A percentile compares a stretch with the other conserved stretches of the same genome.
Evolutionary conservation across 2,113 vertebrate species (phyloP).

Genomic region (Periophthalmus modestus): DNA sequence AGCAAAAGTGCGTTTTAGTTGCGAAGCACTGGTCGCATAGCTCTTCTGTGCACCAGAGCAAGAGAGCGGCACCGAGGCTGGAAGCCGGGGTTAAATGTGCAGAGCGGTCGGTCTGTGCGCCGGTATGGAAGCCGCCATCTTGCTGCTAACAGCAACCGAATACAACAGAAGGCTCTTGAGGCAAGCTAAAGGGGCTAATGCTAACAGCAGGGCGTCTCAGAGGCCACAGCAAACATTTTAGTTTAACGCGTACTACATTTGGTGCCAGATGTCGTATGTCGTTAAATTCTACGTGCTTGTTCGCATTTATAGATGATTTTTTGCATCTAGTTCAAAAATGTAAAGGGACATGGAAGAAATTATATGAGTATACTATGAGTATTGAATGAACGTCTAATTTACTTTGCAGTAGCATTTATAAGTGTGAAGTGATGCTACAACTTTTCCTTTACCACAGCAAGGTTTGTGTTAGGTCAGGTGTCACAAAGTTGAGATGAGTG

Average conservation of each 20-base stretch:
- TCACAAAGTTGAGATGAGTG: neutral
- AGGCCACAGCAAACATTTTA: neutral
- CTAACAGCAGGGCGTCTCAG: neutral
- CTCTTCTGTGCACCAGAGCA: constrained; percentile 10
- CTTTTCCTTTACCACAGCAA: neutral
- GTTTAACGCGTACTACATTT: neutral
- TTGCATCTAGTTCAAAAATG: too few species aligned
- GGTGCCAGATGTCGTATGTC: neutral
- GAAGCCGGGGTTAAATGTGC: constrained; percentile 36
- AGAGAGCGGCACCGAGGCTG: neutral
- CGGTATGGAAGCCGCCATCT: constrained; percentile 78
- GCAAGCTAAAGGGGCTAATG: constrained; percentile 25
- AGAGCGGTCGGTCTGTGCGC: constrained; percentile 34
- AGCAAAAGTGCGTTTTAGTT: neutral
- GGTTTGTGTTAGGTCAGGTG: neutral
- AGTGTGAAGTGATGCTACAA: neutral
- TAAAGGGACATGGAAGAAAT: too few species aligned
- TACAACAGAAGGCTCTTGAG: constrained; percentile 12
- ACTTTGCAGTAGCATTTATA: neutral
- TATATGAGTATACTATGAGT: neutral
- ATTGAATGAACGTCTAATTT: too few species aligned
- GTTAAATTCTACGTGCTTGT: neutral
- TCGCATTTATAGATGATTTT: too few species aligned
- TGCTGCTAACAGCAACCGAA: constrained; percentile 62
- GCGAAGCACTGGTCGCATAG: neutral